A percentile compares a stretch with the other conserved stretches of the same genome.
Conservation (phyloP, 2,113 vertebrate genomes). For the Isichthys henryi region DNA sequence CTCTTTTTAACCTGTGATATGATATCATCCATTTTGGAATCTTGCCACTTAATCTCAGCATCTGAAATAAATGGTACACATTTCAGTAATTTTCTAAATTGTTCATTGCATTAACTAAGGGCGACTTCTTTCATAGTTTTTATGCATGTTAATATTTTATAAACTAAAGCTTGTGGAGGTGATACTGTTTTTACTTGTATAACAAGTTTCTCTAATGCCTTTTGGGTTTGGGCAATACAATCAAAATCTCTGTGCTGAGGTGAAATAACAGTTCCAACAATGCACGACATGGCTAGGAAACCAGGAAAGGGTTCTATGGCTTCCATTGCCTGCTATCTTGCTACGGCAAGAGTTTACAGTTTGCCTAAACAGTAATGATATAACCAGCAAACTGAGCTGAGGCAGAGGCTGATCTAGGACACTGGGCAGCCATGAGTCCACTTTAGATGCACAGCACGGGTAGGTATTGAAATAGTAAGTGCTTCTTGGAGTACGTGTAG, state of each 20-base stretch:
- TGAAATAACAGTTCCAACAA: not conserved
- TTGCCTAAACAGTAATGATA: not conserved
- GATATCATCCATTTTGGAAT: not conserved
- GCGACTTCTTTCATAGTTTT: not conserved
- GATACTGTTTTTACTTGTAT: not conserved
- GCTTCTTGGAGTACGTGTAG: not conserved
- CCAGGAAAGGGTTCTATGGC: not conserved
- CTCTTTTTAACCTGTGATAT: not conserved
- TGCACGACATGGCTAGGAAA: not conserved
- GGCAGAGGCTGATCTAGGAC: not conserved
- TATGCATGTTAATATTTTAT: not conserved
- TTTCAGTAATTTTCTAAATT: not conserved
- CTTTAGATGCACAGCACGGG: not conserved
- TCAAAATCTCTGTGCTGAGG: not conserved
- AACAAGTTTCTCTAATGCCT: not conserved
- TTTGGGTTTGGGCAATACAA: not conserved
- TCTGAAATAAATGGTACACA: not conserved
- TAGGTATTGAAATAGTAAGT: not conserved
- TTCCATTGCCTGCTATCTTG: not conserved
- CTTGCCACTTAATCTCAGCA: not conserved
- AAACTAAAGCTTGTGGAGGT: not conserved
- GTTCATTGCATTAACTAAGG: not conserved
- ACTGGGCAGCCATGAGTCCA: not conserved
- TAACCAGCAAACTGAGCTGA: not conserved
- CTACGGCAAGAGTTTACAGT: not conserved